These are phyloP conservation scores for Limnephilus marmoratus DNA, from an alignment of 2,888 invertebrate species.

Conservation along the genomic window DNA sequence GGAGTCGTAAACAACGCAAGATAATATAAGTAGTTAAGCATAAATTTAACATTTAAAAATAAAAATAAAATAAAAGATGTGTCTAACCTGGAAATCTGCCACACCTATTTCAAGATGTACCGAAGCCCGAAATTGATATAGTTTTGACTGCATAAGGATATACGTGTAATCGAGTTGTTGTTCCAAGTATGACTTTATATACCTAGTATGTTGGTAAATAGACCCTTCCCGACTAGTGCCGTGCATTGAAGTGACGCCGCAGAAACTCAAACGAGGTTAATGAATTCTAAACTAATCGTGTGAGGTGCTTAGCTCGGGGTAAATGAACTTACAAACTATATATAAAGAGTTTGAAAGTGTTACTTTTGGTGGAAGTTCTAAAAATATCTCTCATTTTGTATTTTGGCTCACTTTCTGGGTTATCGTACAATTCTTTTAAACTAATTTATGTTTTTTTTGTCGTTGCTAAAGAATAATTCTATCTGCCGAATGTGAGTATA, in stretches of 20 bases:
- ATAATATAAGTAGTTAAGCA: no score
- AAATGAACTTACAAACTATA: neutral
- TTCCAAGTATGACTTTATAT: neutral
- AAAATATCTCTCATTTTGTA: no score
- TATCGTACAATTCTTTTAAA: no score
- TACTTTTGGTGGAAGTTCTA: neutral
- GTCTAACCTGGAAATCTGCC: neutral
- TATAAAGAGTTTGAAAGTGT: neutral
- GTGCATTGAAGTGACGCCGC: neutral
- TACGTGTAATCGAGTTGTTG: neutral
- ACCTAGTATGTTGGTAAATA: neutral
- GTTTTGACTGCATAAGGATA: neutral
- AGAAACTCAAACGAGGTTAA: neutral
- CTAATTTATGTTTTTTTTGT: no score
- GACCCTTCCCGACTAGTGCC: neutral
- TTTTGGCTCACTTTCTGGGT: no score
- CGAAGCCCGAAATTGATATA: neutral
- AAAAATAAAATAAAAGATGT: no score
- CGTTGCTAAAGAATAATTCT: no score
- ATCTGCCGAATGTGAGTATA: no score
- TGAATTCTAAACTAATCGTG: neutral
- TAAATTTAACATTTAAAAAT: no score
- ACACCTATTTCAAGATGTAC: neutral
- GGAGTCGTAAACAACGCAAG: no score
- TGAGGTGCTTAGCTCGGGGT: neutral